Percentiles rank a stretch among this genome's conserved stretches.
phyloP scores from a whole-genome alignment of 1,140 invertebrate genomes.

The Fopius arisanus region DNA sequence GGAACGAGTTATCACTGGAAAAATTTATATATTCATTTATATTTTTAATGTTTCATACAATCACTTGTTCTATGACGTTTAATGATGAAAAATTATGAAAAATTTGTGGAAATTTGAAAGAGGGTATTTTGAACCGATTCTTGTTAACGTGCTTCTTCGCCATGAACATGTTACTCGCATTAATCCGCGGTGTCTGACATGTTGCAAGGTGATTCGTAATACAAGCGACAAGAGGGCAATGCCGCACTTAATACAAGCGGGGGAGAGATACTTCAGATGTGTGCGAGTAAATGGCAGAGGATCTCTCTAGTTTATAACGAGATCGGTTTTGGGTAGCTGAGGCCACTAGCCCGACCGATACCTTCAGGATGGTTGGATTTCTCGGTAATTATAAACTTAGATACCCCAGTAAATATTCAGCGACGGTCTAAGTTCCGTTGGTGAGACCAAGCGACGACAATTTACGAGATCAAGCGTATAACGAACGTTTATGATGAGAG shows the following conservation, averaged over 20 bases:
- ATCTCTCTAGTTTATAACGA: conserved; percentile 45
- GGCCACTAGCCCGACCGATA: conserved; percentile 37
- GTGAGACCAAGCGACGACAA: conserved; percentile 44
- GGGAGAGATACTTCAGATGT: neutral
- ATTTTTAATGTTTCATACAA: too few species aligned
- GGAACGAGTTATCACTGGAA: too few species aligned
- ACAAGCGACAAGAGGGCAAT: conserved; percentile 32
- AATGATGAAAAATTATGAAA: too few species aligned
- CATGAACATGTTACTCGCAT: conserved; percentile 59
- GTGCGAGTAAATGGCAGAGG: conserved; percentile 18
- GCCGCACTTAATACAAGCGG: conserved; percentile 31
- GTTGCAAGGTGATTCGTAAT: conserved; percentile 53
- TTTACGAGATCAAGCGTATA: conserved; percentile 53
- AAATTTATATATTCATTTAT: too few species aligned
- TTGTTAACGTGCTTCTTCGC: conserved; percentile 39
- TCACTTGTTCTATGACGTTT: too few species aligned
- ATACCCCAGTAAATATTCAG: conserved; percentile 52
- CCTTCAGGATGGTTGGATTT: conserved; percentile 40
- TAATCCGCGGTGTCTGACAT: conserved; percentile 54
- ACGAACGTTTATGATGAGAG: conserved; percentile 38
- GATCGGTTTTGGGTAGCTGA: conserved; percentile 44
- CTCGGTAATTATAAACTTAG: conserved; percentile 61
- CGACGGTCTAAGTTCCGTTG: conserved; percentile 10
- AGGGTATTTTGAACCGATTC: neutral
- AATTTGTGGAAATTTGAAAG: too few species aligned